Base-by-base conservation (phyloP, 2,888 invertebrate genomes). In the Calliphora vomitoria region DNA sequence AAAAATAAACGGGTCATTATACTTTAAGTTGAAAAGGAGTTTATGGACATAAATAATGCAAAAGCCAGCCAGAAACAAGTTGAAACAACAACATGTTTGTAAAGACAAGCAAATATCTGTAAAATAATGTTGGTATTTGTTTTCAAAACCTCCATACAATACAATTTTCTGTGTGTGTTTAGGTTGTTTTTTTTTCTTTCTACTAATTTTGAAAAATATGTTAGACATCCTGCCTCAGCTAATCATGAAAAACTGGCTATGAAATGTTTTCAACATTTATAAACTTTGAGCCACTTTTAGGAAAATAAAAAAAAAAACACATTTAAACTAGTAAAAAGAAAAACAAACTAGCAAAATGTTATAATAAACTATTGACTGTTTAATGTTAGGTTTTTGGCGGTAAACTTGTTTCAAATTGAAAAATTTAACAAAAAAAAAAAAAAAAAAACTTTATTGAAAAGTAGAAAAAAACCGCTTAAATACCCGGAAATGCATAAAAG, bases 401-500 rank as follows among this genome's bases (percentile, higher is more conserved):
- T 35, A 87, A 87, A 87, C 87, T 84, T 87, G 87, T 87, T 87
- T 86, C 50, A 38, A n/a, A 71, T 87, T 53, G 38, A 69, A 68
- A 53, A 82, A 82, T 41, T 58, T 44, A 25, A 41, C 66, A 35
- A 35, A 35, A 4, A 35, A 72, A 62, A 4, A 35, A 72, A 62
- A 62, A 72, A 72, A 60, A n/a, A 80, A 55, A 64, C 38, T 60
- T 50, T 66, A 35, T 55, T 62, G 71, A 85, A 85, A 74, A 38
- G 62, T 69, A 31, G 41, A 68, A 64, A 64, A 82, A 74, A 58
- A 58, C 20, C 18, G 18, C 68, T 38, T 53, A 74, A 86, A 84
- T 53, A 84, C 87, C 87, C 84, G 87, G 84, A 87, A 87, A 87
- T 87, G 81, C 62, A 81, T 69, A 85, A 74, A 80, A 80, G 74